phyloP scores from a whole-genome alignment of 2,113 vertebrate species.

The Urocolius indicus region DNA sequence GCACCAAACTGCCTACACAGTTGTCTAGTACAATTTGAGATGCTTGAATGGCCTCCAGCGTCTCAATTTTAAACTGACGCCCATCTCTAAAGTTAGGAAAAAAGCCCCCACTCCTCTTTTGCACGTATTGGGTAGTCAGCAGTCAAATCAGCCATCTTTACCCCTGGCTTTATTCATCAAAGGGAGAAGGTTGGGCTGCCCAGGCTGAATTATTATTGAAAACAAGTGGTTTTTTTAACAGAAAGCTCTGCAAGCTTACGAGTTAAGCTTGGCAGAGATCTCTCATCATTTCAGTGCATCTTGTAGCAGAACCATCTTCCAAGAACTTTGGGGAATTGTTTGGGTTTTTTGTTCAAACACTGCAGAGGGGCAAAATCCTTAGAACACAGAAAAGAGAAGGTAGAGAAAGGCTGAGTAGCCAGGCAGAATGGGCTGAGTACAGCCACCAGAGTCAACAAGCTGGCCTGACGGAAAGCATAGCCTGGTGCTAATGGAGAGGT shows the following conservation, averaged over 20 bases:
- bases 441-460: not conserved
- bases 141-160: not conserved
- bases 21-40: conserved; percentile 50
- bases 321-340: not conserved
- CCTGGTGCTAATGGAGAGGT: not conserved
- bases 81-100: not conserved
- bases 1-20: conserved; percentile 42
- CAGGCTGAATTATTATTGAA: no score
- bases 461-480: not conserved
- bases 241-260: not conserved
- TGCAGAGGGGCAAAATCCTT: not conserved
- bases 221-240: not conserved
- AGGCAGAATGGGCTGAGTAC: not conserved
- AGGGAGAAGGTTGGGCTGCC: not conserved
- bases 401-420: not conserved
- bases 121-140: not conserved
- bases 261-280: not conserved
- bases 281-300: not conserved
- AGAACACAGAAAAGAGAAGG: not conserved
- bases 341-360: not conserved
- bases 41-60: conserved; percentile 30
- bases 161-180: not conserved
- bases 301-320: not conserved
- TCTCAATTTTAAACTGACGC: conserved; percentile 18
- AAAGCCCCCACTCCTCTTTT: not conserved